Percentiles rank a stretch among this genome's conserved stretches.
Conservation (phyloP, 1,140 invertebrate genomes). For the Sminthurinus signatus region DNA sequence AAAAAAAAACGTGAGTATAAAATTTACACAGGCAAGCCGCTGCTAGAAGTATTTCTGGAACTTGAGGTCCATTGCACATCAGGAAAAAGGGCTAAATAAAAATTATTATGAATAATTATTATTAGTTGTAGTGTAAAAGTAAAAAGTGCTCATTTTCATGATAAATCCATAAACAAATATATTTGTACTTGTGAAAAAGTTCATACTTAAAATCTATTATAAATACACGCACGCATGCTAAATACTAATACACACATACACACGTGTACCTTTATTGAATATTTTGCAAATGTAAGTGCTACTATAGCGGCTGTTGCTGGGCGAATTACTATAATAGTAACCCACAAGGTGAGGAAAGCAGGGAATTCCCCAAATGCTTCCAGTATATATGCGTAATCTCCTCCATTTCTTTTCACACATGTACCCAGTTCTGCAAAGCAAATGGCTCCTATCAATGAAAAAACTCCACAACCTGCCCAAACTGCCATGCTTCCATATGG, state of each 20-base stretch:
- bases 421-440: slow-evolving; percentile 78
- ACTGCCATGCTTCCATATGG: slow-evolving; percentile 58
- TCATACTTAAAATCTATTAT: too few relatives aligned
- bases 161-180: too few relatives aligned
- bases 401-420: slow-evolving; percentile 62
- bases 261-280: slow-evolving; percentile 53
- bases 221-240: too few relatives aligned
- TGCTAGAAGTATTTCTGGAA: slow-evolving; percentile 58
- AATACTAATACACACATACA: too few relatives aligned
- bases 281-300: slow-evolving; percentile 70
- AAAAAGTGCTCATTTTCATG: too few relatives aligned
- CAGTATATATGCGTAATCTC: slow-evolving; percentile 81
- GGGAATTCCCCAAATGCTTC: slow-evolving; percentile 81
- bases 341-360: slow-evolving; percentile 82
- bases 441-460: slow-evolving; percentile 63
- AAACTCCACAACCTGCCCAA: slow-evolving; percentile 64
- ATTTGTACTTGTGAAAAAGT: too few relatives aligned
- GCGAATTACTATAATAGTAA: slow-evolving; percentile 74
- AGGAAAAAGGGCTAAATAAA: slow-evolving; percentile 83
- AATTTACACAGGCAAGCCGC: slow-evolving; percentile 69
- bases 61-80: slow-evolving; percentile 58
- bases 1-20: background rate
- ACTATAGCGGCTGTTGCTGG: slow-evolving; percentile 77
- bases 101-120: too few relatives aligned
- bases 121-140: too few relatives aligned